Percentiles rank a stretch among this genome's conserved stretches.
These are phyloP conservation scores for Carpatolechia fugitivella DNA, from an alignment of 2,888 invertebrate species.

Conservation along the genomic window DNA sequence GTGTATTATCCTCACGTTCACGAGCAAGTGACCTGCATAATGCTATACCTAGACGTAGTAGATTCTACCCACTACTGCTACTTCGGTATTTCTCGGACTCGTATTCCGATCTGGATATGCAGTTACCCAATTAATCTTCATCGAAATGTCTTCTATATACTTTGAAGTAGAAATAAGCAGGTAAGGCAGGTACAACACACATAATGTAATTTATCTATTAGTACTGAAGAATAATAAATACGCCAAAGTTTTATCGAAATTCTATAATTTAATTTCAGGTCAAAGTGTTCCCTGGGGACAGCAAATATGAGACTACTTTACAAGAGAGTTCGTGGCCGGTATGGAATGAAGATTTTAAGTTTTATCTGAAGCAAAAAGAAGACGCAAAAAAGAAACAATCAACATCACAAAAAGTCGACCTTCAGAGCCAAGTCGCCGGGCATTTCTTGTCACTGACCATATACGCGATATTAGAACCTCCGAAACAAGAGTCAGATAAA, in stretches of 20 bases:
- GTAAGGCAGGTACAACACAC: too few species aligned
- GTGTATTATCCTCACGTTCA: too few species aligned
- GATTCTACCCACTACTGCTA: too few species aligned
- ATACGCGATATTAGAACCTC: conserved; percentile 82
- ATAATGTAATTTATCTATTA: too few species aligned
- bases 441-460: conserved; percentile 84
- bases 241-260: not conserved
- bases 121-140: too few species aligned
- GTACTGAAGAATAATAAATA: too few species aligned
- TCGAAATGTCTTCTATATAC: too few species aligned
- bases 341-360: conserved; percentile 88
- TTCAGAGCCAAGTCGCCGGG: conserved; percentile 80
- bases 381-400: conserved; percentile 51
- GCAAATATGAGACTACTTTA: conserved; percentile 86
- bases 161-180: too few species aligned
- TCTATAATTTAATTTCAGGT: conserved; percentile 77
- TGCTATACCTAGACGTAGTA: too few species aligned
- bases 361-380: conserved; percentile 81
- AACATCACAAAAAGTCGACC: conserved; percentile 64
- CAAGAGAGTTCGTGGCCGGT: conserved; percentile 89
- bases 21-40: too few species aligned
- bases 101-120: too few species aligned
- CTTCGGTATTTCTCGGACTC: too few species aligned
- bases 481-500: conserved; percentile 61
- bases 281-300: conserved; percentile 87